Percentiles rank a stretch among this genome's conserved stretches.
phyloP scores from a whole-genome alignment of 1,140 invertebrate species.

The Drosophila kanapiae region DNA sequence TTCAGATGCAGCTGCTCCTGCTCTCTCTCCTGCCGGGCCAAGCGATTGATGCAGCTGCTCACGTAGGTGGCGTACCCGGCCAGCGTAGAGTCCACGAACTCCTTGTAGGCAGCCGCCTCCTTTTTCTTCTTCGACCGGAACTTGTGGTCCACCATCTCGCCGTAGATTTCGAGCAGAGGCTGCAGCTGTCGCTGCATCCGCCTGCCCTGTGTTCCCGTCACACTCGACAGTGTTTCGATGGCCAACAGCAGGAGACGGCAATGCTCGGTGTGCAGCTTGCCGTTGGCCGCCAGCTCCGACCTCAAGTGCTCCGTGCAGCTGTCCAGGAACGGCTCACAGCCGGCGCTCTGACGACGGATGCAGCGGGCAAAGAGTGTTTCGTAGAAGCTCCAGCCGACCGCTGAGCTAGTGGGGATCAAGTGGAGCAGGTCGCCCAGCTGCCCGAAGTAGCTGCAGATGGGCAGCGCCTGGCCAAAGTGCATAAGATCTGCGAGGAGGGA shows the following conservation, averaged over 20 bases:
- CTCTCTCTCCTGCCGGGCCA: conserved; percentile 28
- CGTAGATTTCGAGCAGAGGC: conserved; percentile 66
- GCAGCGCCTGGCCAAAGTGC: conserved; percentile 64
- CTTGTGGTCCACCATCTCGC: conserved; percentile 58
- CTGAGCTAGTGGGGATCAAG: conserved; percentile 20
- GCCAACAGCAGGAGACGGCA: conserved; percentile 64
- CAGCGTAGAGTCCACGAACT: conserved; percentile 59
- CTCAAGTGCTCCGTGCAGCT: conserved; percentile 46
- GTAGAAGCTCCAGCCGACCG: conserved; percentile 57
- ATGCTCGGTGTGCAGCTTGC: conserved; percentile 16
- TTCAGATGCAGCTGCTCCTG: conserved; percentile 3
- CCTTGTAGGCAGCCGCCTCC: conserved; percentile 43
- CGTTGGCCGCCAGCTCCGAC: conserved; percentile 15
- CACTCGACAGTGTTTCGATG: conserved; percentile 62
- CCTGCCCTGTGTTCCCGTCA: conserved; percentile 48
- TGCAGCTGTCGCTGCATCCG: conserved; percentile 64
- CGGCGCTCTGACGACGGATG: conserved; percentile 43
- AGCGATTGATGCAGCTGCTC: conserved; percentile 64
- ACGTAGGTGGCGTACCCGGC: conserved; percentile 59
- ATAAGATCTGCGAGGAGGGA: conserved; percentile 42
- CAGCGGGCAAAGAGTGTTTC: conserved; percentile 61
- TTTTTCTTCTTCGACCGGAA: conserved; percentile 58
- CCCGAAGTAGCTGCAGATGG: conserved; percentile 50
- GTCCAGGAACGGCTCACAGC: conserved; percentile 48
- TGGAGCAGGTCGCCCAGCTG: conserved; percentile 39